These are phyloP conservation scores for Micromussa lordhowensis DNA, from an alignment of 92 coral and sea anemone species.

Conservation along the genomic window DNA sequence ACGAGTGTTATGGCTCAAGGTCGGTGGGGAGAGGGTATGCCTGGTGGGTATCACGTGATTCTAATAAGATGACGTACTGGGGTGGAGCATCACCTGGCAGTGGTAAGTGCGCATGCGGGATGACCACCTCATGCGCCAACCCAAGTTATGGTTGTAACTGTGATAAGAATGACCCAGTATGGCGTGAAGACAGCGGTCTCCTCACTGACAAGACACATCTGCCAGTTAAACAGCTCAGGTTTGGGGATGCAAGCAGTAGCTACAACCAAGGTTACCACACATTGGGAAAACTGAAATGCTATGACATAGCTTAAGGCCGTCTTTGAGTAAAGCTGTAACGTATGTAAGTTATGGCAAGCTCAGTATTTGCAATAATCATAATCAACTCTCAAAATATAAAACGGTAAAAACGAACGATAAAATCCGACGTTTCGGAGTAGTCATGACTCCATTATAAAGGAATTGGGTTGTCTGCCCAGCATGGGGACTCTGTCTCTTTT, in stretches of 20 bases:
- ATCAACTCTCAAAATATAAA: too few relatives aligned
- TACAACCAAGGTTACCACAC: constrained; percentile 60
- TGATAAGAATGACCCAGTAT: constrained; percentile 26
- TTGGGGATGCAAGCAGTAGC: constrained; percentile 42
- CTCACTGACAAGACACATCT: constrained; percentile 41
- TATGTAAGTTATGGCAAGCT: neutral
- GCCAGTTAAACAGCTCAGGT: constrained; percentile 60
- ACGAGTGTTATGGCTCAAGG: constrained; percentile 55
- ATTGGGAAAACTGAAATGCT: constrained; percentile 56
- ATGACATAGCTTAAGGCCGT: neutral
- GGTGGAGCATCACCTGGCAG: constrained; percentile 40
- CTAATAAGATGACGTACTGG: constrained; percentile 25
- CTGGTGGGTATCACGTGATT: constrained; percentile 47
- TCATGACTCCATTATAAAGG: too few relatives aligned
- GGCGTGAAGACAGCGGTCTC: constrained; percentile 63
- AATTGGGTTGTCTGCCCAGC: too few relatives aligned
- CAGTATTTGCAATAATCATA: neutral
- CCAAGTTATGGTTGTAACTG: constrained; percentile 29
- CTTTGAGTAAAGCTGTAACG: too few relatives aligned
- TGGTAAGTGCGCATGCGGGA: constrained; percentile 67
- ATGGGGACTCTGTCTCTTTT: too few relatives aligned
- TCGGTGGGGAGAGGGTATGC: neutral
- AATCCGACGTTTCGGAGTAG: too few relatives aligned
- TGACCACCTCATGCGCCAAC: constrained; percentile 45
- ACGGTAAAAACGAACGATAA: too few relatives aligned